Percentiles rank a stretch among this genome's conserved stretches.
Evolutionary conservation across 2,113 vertebrate genomes (phyloP).

Genomic region (Pipra filicauda): DNA sequence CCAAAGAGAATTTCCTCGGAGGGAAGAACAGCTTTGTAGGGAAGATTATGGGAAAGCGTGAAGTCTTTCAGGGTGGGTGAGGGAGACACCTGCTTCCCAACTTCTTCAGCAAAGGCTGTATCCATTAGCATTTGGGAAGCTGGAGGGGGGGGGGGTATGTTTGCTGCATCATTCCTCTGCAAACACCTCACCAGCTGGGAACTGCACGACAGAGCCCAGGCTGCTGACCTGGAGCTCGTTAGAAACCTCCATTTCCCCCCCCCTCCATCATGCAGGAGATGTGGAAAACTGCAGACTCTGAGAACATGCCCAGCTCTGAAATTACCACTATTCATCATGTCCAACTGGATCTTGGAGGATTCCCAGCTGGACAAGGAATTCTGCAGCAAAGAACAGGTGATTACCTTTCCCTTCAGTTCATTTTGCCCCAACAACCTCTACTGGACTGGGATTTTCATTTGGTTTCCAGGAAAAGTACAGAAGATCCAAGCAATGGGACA

Average conservation of each 20-base stretch:
- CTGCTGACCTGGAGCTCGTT: background rate
- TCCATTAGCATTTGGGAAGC: background rate
- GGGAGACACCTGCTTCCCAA: background rate
- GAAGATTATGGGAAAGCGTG: background rate
- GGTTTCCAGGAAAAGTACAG: background rate
- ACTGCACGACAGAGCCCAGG: background rate
- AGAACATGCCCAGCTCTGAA: background rate
- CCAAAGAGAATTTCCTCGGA: background rate
- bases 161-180: background rate
- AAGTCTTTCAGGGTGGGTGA: background rate
- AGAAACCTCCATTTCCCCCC: background rate
- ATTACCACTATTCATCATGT: background rate
- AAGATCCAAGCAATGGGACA: background rate
- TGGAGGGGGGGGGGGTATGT: background rate
- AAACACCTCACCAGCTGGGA: background rate
- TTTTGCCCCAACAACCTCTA: background rate
- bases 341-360: background rate
- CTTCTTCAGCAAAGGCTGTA: background rate
- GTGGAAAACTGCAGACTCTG: background rate
- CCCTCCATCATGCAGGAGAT: background rate
- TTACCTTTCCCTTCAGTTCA: background rate
- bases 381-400: background rate
- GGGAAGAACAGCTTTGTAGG: background rate
- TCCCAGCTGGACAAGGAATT: background rate
- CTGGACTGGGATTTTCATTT: background rate